These are phyloP conservation scores for Synergus laeviventris DNA, from an alignment of 2,888 invertebrate species.

Conservation along the genomic window DNA sequence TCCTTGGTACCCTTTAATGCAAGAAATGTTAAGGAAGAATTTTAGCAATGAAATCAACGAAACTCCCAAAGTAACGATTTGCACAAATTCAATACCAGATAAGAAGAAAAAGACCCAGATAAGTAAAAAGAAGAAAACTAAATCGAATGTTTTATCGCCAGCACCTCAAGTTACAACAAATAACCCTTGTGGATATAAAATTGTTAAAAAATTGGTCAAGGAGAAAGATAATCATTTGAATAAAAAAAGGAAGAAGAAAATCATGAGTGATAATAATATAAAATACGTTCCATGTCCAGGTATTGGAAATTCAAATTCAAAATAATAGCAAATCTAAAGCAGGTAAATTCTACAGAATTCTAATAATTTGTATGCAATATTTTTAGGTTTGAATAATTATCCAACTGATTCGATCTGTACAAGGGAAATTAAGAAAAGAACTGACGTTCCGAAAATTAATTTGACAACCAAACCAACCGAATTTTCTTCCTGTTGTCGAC, in stretches of 20 bases:
- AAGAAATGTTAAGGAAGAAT: conserved; percentile 58
- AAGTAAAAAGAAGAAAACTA: conserved; percentile 6
- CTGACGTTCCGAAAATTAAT: not conserved
- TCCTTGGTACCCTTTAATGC: conserved; percentile 59
- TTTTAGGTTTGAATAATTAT: conserved; percentile 5
- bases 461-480: conserved; percentile 14
- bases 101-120: conserved; percentile 3
- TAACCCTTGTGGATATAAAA: conserved; percentile 5
- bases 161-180: not conserved
- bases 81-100: not conserved
- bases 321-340: not conserved
- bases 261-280: conserved; percentile 7
- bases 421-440: conserved; percentile 27
- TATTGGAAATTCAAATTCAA: not conserved
- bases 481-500: conserved; percentile 52
- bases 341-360: not conserved
- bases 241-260: conserved; percentile 2
- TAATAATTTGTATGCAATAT: not conserved
- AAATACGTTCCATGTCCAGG: conserved; percentile 6
- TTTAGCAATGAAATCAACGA: conserved; percentile 52
- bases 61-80: not conserved
- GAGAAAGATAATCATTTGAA: not conserved
- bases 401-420: not conserved
- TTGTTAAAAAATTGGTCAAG: not conserved
- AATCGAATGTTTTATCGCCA: not conserved